Evolutionary conservation across 2,888 invertebrate species (phyloP).

Genomic region (Artemia sp.): DNA sequence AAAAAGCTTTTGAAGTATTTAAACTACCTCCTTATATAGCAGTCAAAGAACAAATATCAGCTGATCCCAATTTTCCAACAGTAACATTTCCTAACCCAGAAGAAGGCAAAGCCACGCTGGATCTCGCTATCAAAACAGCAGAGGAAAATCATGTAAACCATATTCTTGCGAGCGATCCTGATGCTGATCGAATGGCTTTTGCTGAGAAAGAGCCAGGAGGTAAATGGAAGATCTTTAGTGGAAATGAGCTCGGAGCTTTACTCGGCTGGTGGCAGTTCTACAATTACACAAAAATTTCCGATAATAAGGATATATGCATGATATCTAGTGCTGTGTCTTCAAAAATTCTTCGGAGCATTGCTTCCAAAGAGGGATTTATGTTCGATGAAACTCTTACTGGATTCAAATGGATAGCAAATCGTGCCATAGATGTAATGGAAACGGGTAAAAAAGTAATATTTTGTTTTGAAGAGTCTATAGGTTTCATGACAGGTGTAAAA

Average conservation of each 20-base stretch:
- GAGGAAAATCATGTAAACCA: constrained; percentile 47
- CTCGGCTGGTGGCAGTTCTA: constrained; percentile 82
- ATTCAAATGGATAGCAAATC: constrained; percentile 99
- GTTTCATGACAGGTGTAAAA: no score
- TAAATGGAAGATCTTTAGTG: constrained; percentile 43
- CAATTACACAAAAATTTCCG: constrained; percentile 33
- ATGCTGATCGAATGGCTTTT: constrained; percentile 41
- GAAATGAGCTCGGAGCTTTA: constrained; percentile 85
- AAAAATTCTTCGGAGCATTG: constrained; percentile 70
- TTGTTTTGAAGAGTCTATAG: constrained; percentile 58
- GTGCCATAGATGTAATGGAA: constrained; percentile 49
- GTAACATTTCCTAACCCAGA: constrained; percentile 97
- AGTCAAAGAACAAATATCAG: constrained; percentile 57
- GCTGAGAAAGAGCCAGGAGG: no score
- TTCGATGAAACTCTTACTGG: constrained; percentile 82
- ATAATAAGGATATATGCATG: constrained; percentile 28
- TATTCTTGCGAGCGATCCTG: constrained; percentile 93
- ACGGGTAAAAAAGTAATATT: constrained; percentile 63
- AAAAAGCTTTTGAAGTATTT: constrained; percentile 29
- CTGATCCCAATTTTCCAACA: constrained; percentile 92
- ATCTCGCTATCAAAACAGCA: constrained; percentile 59
- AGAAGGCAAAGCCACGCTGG: constrained; percentile 65
- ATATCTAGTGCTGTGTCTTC: constrained; percentile 62
- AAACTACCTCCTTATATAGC: constrained; percentile 41
- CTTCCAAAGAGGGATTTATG: constrained; percentile 54